Base-by-base conservation (phyloP, 2,888 invertebrate species). In the Orchesella flavescens region DNA sequence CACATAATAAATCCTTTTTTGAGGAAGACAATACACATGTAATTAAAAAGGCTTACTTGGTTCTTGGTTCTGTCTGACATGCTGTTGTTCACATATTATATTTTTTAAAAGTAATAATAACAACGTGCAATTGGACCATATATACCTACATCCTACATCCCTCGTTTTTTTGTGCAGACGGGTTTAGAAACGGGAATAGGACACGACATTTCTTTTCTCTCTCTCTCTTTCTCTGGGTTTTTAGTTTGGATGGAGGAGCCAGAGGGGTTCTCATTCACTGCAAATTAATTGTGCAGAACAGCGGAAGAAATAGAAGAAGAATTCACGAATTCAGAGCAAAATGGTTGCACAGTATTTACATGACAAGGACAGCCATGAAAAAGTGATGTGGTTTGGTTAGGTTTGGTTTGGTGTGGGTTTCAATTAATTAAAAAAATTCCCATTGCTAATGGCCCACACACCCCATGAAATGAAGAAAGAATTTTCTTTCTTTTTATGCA, bases 261-360 rank as follows among this genome's bases (percentile, higher is more conserved):
- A 49, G 49, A 49, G n/a, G 49, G 15, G n/a, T 49, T n/a, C 49
- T 19, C 57, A 57, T 61, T 61, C 61, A 61, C 55, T 57, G 57
- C 44, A 46, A 74, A 74, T 74, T 74, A 74, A 74, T 63, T 74
- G 74, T 21, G 74, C 63, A 74, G 74, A 74, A 74, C 74, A 63
- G 44, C 57, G 17, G 57, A 57, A 57, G 57, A 17, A 57, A 57
- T 57, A 21, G 19, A 13, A 21, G 49, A 10, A 34, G 34, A 34
- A n/a, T n/a, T n/a, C n/a, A n/a, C n/a, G n/a, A n/a, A n/a, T n/a
- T n/a, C n/a, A n/a, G n/a, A n/a, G n/a, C n/a, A n/a, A n/a, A n/a
- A n/a, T n/a, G n/a, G n/a, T n/a, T n/a, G 34, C 34, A 34, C 2
- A 34, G 34, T 7, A 34, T 4, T 2, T 34, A 34, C 7, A 34